A percentile compares a stretch with the other conserved stretches of the same genome.
Conservation (phyloP, 2,113 vertebrate species). For the Leptocoma aspasia region DNA sequence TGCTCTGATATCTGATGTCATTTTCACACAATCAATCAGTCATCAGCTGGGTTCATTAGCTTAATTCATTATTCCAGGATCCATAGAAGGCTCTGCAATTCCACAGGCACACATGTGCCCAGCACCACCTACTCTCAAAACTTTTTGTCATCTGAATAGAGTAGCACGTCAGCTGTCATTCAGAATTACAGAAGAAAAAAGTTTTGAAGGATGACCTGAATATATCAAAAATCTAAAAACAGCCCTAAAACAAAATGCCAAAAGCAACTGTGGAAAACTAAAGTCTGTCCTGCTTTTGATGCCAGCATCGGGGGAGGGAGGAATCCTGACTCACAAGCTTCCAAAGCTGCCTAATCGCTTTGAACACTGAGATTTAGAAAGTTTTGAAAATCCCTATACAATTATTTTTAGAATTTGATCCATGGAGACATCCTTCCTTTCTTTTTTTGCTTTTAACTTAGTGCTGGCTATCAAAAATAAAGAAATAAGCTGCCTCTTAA, state of each 20-base stretch:
- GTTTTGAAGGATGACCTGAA: not conserved
- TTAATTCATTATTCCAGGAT: not conserved
- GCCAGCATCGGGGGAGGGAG: not conserved
- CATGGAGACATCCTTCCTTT: not conserved
- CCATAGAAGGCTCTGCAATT: not conserved
- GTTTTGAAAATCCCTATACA: not conserved
- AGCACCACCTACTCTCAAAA: not conserved
- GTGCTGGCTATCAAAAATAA: not conserved
- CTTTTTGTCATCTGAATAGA: not conserved
- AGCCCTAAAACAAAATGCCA: conserved; percentile 3
- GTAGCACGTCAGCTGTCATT: not conserved
- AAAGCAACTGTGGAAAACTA: not conserved
- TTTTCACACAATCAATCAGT: not conserved
- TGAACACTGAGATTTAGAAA: not conserved
- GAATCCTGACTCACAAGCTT: not conserved
- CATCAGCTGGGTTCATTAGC: not conserved
- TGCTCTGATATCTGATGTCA: not conserved
- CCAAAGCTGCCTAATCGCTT: not conserved
- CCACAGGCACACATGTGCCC: not conserved
- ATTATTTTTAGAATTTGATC: not conserved
- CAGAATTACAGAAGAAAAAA: not conserved
- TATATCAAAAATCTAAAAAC: conserved; percentile 18
- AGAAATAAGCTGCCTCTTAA: not conserved
- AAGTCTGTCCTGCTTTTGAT: conserved; percentile 23
- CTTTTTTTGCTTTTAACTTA: not conserved